Evolutionary conservation across 2,113 vertebrate species (phyloP).

Genomic region (Cairina moschata): DNA sequence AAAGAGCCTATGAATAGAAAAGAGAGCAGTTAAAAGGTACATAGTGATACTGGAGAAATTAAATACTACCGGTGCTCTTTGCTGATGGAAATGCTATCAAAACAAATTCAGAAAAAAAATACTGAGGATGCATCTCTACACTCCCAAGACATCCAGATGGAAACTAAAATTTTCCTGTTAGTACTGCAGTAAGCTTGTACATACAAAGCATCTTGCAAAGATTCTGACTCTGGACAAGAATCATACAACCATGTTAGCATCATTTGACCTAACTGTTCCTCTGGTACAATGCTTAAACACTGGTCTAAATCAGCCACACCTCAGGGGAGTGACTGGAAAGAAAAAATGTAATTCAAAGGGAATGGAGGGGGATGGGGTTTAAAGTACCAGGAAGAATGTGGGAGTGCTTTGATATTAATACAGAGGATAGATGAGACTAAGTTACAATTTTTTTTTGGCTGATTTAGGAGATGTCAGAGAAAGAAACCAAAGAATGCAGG

Average conservation of each 20-base stretch:
- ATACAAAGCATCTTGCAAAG: background rate
- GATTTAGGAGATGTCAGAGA: background rate
- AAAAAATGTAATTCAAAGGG: background rate
- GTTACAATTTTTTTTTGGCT: background rate
- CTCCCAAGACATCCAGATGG: background rate
- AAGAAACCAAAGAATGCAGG: background rate
- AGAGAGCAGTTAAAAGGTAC: background rate
- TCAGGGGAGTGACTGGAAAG: background rate
- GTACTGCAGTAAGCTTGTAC: background rate
- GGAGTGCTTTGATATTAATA: background rate
- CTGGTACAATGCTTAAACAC: background rate
- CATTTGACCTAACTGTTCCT: background rate
- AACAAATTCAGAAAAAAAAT: background rate
- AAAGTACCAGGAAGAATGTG: background rate
- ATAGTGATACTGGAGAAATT: background rate
- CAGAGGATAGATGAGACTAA: background rate
- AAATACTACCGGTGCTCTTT: background rate
- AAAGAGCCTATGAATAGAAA: conserved; percentile 85
- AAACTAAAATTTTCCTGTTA: background rate
- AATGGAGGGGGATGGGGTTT: background rate
- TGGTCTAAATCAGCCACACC: background rate
- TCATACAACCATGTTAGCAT: accelerated
- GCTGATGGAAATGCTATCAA: background rate
- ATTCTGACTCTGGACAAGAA: background rate
- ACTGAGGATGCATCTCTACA: background rate